These are phyloP conservation scores for Scomber scombrus DNA, from an alignment of 2,113 vertebrate genomes.

Conservation along the genomic window DNA sequence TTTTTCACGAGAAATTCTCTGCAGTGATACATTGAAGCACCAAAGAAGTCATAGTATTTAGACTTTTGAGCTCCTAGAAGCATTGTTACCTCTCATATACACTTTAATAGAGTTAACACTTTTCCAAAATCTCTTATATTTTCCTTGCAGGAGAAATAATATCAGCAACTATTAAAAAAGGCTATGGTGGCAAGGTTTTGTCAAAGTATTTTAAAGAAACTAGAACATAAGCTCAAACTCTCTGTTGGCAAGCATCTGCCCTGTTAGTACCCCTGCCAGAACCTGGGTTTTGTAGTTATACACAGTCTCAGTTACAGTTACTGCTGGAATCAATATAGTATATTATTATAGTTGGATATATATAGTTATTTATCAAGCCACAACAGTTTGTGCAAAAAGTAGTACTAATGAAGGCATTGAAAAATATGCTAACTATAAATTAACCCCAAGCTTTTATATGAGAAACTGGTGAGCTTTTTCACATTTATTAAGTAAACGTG, in stretches of 20 bases:
- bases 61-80: conserved; percentile 10
- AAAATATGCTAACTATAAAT: conserved; percentile 42
- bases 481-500: conserved; percentile 42
- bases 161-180: not conserved
- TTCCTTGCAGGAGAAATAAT: conserved; percentile 14
- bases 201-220: not conserved
- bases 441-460: conserved; percentile 24
- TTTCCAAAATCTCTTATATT: not conserved
- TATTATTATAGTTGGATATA: not conserved
- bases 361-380: conserved; percentile 22
- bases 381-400: conserved; percentile 23
- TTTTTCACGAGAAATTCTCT: conserved; percentile 28
- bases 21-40: conserved; percentile 29
- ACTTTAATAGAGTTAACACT: not conserved
- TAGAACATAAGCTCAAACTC: not conserved
- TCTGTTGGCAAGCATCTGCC: not conserved
- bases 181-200: not conserved
- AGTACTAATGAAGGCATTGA: conserved; percentile 33
- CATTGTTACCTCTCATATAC: not conserved
- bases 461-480: conserved; percentile 9
- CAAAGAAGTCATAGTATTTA: conserved; percentile 7
- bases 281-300: not conserved
- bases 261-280: conserved; percentile 18
- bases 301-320: not conserved
- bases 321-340: conserved; percentile 14